phyloP scores from a whole-genome alignment of 2,797 vertebrate species.

The Zalophus californianus region DNA sequence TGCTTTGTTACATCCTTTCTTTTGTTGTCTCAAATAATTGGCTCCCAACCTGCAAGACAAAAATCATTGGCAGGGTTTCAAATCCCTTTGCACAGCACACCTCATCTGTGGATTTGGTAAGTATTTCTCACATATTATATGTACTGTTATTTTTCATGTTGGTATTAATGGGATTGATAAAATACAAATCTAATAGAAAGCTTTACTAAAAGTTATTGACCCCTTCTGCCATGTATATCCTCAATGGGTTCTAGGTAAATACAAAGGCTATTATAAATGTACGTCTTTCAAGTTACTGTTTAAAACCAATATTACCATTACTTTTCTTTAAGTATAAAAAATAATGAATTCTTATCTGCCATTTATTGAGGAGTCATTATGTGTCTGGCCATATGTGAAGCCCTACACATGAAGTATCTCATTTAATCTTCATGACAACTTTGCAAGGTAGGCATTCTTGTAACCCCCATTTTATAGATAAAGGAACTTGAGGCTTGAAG shows the following conservation, averaged over 20 bases:
- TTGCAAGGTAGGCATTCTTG: background rate
- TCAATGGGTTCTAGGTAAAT: background rate
- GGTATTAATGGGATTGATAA: background rate
- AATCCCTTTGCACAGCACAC: background rate
- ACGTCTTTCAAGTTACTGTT: background rate
- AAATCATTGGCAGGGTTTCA: background rate
- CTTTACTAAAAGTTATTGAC: background rate
- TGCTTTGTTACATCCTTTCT: background rate
- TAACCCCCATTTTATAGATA: background rate
- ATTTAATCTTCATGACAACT: background rate
- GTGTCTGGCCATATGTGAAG: background rate
- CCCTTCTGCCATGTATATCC: background rate
- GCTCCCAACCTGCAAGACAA: background rate
- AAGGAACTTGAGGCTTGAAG: background rate
- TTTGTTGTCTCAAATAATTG: conserved; percentile 1
- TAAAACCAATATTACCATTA: background rate
- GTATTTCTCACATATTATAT: background rate
- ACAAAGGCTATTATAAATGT: conserved; percentile 6
- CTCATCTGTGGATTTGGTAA: background rate
- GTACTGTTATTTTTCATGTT: background rate
- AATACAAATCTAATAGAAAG: background rate
- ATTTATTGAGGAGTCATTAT: background rate
- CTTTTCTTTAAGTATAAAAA: conserved; percentile 27
- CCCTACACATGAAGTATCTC: background rate
- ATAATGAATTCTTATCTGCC: background rate